These are phyloP conservation scores for Choristoneura rosaceana DNA, from an alignment of 2,888 invertebrate species.

Conservation along the genomic window DNA sequence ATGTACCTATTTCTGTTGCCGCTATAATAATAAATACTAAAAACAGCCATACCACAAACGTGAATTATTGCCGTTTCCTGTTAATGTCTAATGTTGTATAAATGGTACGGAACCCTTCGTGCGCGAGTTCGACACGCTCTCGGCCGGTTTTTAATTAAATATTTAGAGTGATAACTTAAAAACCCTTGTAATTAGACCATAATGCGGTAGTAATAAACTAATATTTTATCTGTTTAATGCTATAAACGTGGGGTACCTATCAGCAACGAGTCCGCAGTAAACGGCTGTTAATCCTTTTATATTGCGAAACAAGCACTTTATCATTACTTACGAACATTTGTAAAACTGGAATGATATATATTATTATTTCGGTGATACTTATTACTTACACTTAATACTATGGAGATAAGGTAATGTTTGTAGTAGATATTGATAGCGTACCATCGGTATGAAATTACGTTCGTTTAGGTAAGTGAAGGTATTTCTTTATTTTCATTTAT, in stretches of 20 bases:
- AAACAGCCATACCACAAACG: no score
- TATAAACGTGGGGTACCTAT: conserved; percentile 2
- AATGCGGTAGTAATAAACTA: background rate
- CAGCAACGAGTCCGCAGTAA: conserved; percentile 4
- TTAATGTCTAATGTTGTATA: no score
- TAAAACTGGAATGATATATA: background rate
- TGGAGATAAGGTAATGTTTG: conserved; percentile 8
- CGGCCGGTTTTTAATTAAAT: no score
- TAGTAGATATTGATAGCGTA: conserved; percentile 7
- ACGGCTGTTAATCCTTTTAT: conserved; percentile 5
- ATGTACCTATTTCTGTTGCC: no score
- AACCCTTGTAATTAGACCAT: background rate
- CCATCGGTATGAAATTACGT: background rate
- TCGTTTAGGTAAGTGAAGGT: background rate
- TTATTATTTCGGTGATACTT: conserved; percentile 6
- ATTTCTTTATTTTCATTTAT: background rate
- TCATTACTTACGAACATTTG: background rate
- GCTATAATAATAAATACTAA: no score
- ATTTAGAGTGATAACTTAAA: background rate
- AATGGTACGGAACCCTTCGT: no score
- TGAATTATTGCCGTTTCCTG: no score
- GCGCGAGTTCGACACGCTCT: no score
- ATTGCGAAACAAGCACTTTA: conserved; percentile 1
- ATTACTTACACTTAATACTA: background rate
- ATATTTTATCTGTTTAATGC: conserved; percentile 1